Evolutionary conservation across 2,797 vertebrate genomes (phyloP).

Genomic region (Poeciliopsis infans): DNA sequence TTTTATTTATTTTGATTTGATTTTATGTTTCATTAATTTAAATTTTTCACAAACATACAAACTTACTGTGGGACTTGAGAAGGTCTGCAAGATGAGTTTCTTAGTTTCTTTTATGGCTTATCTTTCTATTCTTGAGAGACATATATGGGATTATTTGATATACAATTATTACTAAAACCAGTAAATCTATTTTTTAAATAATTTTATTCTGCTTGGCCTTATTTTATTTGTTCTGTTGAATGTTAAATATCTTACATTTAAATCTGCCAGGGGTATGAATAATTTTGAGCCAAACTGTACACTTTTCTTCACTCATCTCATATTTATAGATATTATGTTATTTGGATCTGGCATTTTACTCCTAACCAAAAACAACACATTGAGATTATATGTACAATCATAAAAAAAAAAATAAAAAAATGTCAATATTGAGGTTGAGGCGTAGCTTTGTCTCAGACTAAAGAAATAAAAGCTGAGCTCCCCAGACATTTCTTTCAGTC

Average conservation of each 20-base stretch:
- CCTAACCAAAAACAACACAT: neutral
- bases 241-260: neutral
- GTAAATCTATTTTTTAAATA: neutral
- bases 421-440: slow-evolving; percentile 45
- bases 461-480: slow-evolving; percentile 19
- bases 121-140: neutral
- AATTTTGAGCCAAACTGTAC: neutral
- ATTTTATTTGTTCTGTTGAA: neutral
- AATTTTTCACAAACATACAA: neutral
- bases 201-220: neutral
- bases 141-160: neutral
- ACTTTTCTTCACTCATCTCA: neutral
- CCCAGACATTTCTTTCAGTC: slow-evolving; percentile 66
- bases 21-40: neutral
- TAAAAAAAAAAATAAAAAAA: slow-evolving; percentile 34
- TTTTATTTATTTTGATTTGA: neutral
- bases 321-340: neutral
- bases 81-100: neutral
- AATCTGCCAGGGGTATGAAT: neutral
- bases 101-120: neutral
- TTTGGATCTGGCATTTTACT: neutral
- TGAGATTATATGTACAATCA: slow-evolving; percentile 13
- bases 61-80: neutral
- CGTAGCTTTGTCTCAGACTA: slow-evolving; percentile 35
- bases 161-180: neutral